phyloP scores from a whole-genome alignment of 2,113 vertebrate genomes.

The Eidolon helvum region DNA sequence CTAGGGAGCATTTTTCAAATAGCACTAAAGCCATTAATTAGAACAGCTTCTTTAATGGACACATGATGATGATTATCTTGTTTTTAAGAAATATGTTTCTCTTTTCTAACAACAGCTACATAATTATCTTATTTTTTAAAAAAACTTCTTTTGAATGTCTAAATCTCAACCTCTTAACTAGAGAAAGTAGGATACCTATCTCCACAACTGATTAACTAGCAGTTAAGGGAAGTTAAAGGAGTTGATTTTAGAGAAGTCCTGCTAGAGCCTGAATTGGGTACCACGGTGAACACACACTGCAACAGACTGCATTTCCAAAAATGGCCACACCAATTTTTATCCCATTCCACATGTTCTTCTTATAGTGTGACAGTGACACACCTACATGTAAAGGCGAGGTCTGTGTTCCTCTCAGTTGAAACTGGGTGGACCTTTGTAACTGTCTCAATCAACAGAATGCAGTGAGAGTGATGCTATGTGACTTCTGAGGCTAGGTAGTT shows the following conservation, averaged over 20 bases:
- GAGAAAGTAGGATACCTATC: not conserved
- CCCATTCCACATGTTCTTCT: not conserved
- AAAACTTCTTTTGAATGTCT: not conserved
- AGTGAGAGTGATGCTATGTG: not conserved
- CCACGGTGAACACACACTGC: not conserved
- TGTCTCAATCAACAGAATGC: not conserved
- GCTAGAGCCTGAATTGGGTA: not conserved
- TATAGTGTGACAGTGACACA: not conserved
- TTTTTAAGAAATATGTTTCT: conserved; percentile 4
- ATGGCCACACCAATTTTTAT: not conserved
- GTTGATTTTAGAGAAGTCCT: not conserved
- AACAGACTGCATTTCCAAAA: not conserved
- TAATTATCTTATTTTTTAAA: not conserved
- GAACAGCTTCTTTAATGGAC: not conserved
- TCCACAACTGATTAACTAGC: not conserved
- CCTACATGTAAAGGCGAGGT: not conserved
- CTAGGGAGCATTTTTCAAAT: not conserved
- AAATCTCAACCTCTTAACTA: not conserved
- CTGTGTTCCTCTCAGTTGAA: not conserved
- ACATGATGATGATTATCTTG: conserved; percentile 1
- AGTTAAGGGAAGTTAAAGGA: not conserved
- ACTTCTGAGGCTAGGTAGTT: not conserved
- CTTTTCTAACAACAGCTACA: not conserved
- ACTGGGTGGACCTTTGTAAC: not conserved
- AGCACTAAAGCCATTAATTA: not conserved